Evolutionary conservation across 2,888 invertebrate genomes (phyloP), one percentile per base, ranked within the genome.

Genomic region (Dicranocentrus wangi): DNA sequence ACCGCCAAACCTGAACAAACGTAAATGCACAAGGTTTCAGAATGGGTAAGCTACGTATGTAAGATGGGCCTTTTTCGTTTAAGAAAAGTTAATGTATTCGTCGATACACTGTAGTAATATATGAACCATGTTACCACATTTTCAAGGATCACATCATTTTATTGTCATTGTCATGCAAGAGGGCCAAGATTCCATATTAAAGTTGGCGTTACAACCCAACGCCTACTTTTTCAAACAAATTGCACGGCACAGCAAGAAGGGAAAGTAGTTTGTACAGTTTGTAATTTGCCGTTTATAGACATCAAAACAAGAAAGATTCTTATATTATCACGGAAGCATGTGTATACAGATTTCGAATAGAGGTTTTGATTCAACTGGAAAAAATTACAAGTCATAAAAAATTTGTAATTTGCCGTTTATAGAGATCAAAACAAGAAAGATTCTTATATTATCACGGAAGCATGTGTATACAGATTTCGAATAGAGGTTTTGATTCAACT

Each of bases 361-460:
- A 55, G 21, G 19, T 23, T 51, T 19, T 27, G 47, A 77, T 47
- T 65, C 79, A 79, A 23, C 79, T 79, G 79, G 79, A 79, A 79
- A 79, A 79, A 70, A 66, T 53, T 76, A 76, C 63, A 69, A 79
- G 71, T 79, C 71, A 79, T 32, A 79, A 58, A 66, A 79, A 79
- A 78, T 76, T 66, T 68, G 7, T 23, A 79, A 72, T 71, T 72
- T 79, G 66, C 51, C 58, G 47, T 66, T 71, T 72, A 71, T 72
- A 72, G 65, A 66, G 72, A 66, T 68, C 27, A 43, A n/a, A n/a
- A 60, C 53, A 42, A 32, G 27, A 32, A 69, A 3, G 68, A 25
- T 55, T 51, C n/a, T 55, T 70, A 19, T 28, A 13, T n/a, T n/a
- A n/a, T 21, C 25, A 17, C 32, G 32, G 58, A 47, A 47, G 15